A percentile compares a stretch with the other conserved stretches of the same genome.
Conservation (phyloP, 2,113 vertebrate genomes). For the Gasterosteus aculeatus region DNA sequence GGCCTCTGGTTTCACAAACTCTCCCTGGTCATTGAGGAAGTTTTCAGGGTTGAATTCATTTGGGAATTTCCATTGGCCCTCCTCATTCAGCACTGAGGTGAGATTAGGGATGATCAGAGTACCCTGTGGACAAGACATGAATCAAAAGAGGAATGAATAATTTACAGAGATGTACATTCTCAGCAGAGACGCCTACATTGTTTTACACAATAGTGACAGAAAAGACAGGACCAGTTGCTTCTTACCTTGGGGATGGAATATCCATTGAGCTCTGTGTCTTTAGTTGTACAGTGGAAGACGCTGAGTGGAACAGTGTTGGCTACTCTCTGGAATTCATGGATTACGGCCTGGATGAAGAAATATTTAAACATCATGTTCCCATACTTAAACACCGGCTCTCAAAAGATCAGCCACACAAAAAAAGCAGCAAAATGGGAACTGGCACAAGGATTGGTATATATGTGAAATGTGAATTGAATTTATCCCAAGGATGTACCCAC, state of each 20-base stretch:
- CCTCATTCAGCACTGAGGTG: slow-evolving; percentile 56
- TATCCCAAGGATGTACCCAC: no score
- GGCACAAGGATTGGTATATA: no score
- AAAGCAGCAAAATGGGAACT: not conserved
- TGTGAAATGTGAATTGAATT: no score
- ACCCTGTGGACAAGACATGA: slow-evolving; percentile 48
- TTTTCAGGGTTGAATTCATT: slow-evolving; percentile 70
- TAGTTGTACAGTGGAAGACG: slow-evolving; percentile 7
- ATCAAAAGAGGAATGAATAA: not conserved
- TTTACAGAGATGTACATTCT: not conserved
- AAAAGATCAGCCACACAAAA: not conserved
- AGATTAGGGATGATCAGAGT: slow-evolving; percentile 68
- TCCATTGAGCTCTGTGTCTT: not conserved
- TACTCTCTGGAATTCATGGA: not conserved
- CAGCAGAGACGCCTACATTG: no score
- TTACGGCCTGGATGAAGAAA: slow-evolving; percentile 1
- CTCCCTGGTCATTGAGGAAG: slow-evolving; percentile 70
- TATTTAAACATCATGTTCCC: not conserved
- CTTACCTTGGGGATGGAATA: slow-evolving; percentile 1
- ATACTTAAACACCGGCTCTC: not conserved
- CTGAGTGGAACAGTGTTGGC: slow-evolving; percentile 8
- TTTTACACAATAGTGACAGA: not conserved
- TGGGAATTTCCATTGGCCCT: slow-evolving; percentile 72
- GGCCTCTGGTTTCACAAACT: slow-evolving; percentile 69
- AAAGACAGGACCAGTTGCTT: not conserved